These are phyloP conservation scores for Lutjanus argentimaculatus DNA, from an alignment of 2,797 vertebrate genomes.

Conservation along the genomic window DNA sequence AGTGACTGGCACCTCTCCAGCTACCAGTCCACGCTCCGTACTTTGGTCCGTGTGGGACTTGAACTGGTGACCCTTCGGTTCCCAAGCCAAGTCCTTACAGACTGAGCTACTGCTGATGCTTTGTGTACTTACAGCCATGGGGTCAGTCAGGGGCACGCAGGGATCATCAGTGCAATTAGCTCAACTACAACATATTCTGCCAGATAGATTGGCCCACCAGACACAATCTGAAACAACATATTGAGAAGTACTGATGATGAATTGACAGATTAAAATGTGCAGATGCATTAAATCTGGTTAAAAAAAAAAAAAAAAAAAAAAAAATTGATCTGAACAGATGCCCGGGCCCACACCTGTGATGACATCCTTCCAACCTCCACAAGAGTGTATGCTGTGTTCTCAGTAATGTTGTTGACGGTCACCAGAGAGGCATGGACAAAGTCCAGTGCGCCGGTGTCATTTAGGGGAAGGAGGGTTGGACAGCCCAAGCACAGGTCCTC, in stretches of 20 bases:
- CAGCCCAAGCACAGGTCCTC: slow-evolving; percentile 77
- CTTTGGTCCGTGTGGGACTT: no score
- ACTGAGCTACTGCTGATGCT: neutral
- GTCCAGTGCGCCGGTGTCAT: slow-evolving; percentile 76
- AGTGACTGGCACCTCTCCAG: no score
- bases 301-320: neutral
- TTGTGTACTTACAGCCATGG: slow-evolving; percentile 77
- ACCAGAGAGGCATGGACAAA: slow-evolving; percentile 78
- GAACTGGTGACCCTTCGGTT: no score
- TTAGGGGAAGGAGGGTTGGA: slow-evolving; percentile 77
- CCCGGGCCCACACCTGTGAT: slow-evolving; percentile 81
- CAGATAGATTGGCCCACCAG: slow-evolving; percentile 47
- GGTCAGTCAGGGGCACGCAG: slow-evolving; percentile 69
- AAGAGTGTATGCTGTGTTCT: slow-evolving; percentile 60
- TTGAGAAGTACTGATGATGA: neutral
- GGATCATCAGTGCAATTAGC: slow-evolving; percentile 78
- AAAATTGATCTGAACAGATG: neutral
- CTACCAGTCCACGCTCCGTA: no score
- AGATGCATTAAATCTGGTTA: neutral
- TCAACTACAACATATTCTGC: slow-evolving; percentile 83
- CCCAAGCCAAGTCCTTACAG: no score
- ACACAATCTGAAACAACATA: slow-evolving; percentile 72
- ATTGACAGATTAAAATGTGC: neutral
- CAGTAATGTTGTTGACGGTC: slow-evolving; percentile 74
- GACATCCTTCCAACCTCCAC: slow-evolving; percentile 83